Conservation (phyloP, 2,888 invertebrate species). For the Acanthacorydalis orientalis region DNA sequence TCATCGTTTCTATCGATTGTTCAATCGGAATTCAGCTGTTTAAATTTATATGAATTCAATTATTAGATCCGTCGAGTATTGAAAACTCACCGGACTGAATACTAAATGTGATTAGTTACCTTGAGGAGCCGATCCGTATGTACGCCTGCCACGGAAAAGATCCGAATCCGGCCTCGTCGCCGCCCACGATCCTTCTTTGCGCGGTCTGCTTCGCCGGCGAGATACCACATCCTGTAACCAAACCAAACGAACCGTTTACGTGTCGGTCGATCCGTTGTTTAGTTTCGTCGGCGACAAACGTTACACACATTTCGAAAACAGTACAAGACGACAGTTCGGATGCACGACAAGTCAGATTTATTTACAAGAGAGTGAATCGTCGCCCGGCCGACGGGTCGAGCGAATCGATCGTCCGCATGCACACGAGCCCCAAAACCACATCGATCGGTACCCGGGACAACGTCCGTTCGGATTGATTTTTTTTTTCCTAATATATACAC, state of each 20-base stretch:
- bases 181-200: slow-evolving; percentile 79
- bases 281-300: no score
- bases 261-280: neutral
- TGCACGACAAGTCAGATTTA: no score
- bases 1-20: no score
- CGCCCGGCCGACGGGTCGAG: neutral
- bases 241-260: slow-evolving; percentile 4
- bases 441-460: neutral
- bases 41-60: no score
- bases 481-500: neutral
- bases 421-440: neutral
- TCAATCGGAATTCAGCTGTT: no score
- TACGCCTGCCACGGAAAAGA: slow-evolving; percentile 94
- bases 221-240: slow-evolving; percentile 67
- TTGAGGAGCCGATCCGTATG: slow-evolving; percentile 81
- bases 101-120: slow-evolving; percentile 26
- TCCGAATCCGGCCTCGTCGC: slow-evolving; percentile 86
- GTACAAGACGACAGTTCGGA: no score
- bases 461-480: neutral
- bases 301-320: no score
- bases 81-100: no score
- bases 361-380: neutral
- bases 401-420: neutral
- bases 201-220: slow-evolving; percentile 73
- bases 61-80: no score